Evolutionary conservation across 2,797 vertebrate genomes (phyloP), one percentile per base, ranked within the genome.

Genomic region (Pygocentrus nattereri): DNA sequence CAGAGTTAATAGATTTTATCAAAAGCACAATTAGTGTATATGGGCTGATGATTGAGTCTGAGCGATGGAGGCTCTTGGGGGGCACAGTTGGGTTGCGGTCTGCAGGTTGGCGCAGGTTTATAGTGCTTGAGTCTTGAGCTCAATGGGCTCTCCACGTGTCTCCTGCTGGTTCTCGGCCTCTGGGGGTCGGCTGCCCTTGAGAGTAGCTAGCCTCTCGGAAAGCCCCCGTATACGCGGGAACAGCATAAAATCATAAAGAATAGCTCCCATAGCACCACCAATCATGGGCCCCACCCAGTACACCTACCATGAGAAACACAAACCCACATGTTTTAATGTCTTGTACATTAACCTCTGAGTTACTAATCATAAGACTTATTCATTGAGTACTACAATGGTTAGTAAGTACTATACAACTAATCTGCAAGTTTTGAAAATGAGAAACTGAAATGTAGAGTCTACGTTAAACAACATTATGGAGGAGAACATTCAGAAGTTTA

Each of bases 271-370:
- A 73, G 95, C 94, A 10, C 93, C 96, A 50, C 97, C 97, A 77
- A 97, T 96, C 93, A 98, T 94, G 21, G 97, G 97, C 56, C 97
- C 97, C 1, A 98, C 96, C 97, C 97, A 97, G 90, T 97, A 97
- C 64, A 97, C 96, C 97, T 97, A 91, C 56, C 41, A 80, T 0
- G 25, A 80, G 31, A 86, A 74, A 52, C 38, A 76, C 87, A 88
- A 70, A 38, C 27, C 3, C 71, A 59, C 23, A 65, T 27, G 21
- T 16, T 18, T 76, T 11, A 30, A 21, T 49, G 27, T 64, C 18
- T 50, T 41, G 2, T 8, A 38, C 13, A 59, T 10, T 7, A 5
- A 41, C 3, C 4, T 6, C 4, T 1, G 21, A 23, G 2, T 56
- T 23, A 56, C 18, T 18, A 52, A 54, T 54, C 50, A 5, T 10